These are phyloP conservation scores for Tragelaphus buxtoni DNA, from an alignment of 2,113 vertebrate species.

Conservation along the genomic window DNA sequence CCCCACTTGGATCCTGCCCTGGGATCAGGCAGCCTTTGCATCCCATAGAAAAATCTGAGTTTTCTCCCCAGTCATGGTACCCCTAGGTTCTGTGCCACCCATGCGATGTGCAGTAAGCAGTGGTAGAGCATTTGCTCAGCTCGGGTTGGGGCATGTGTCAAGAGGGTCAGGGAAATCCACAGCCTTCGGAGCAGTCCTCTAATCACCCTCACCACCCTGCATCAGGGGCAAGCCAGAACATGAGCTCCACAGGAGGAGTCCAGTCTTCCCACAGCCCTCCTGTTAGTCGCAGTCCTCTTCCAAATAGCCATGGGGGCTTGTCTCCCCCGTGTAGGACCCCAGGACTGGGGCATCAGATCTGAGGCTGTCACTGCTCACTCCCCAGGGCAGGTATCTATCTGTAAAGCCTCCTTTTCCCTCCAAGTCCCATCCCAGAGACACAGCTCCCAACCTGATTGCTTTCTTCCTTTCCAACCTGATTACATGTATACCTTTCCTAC, in stretches of 20 bases:
- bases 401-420: not conserved
- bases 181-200: not conserved
- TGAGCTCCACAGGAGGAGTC: not conserved
- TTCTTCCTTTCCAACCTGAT: not conserved
- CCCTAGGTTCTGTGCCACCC: not conserved
- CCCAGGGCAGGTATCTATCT: not conserved
- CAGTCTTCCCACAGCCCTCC: not conserved
- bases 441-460: not conserved
- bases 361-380: not conserved
- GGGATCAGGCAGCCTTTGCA: not conserved
- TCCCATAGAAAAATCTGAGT: not conserved
- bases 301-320: not conserved
- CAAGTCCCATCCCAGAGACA: not conserved
- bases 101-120: not conserved
- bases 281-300: not conserved
- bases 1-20: not conserved
- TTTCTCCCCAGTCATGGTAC: not conserved
- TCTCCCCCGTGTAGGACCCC: not conserved
- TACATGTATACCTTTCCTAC: not conserved
- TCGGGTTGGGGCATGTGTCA: not conserved
- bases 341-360: not conserved
- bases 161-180: not conserved
- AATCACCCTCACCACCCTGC: not conserved
- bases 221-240: not conserved
- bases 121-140: not conserved